Percentiles rank a stretch among this genome's conserved stretches.
Evolutionary conservation across 2,797 vertebrate genomes (phyloP).

Genomic region (Xyrichtys novacula): DNA sequence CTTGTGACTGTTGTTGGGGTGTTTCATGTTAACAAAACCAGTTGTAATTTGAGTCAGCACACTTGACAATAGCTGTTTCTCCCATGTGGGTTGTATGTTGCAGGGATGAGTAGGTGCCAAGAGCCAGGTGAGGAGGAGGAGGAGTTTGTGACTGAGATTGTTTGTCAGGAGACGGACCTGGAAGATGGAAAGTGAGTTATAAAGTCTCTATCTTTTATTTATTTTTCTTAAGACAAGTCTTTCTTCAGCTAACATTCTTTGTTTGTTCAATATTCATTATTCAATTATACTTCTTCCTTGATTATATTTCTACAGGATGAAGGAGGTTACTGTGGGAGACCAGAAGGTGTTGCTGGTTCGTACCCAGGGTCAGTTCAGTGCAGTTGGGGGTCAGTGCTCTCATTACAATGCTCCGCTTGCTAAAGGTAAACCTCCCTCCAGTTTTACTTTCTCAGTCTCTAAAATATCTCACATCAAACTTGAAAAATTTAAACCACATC

Average conservation of each 20-base stretch:
- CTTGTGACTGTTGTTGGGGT: not conserved
- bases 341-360: constrained; percentile 87
- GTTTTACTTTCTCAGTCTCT: not conserved
- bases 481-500: not conserved
- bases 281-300: too few relatives aligned
- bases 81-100: not conserved
- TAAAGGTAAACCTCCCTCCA: constrained; percentile 82
- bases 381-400: constrained; percentile 88
- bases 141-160: constrained; percentile 77
- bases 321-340: constrained; percentile 83
- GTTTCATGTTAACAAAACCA: not conserved
- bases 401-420: constrained; percentile 88
- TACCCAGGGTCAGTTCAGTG: constrained; percentile 82
- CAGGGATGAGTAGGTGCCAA: constrained; percentile 46
- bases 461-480: not conserved
- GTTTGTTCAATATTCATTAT: not conserved
- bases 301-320: constrained; percentile 82
- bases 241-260: not conserved
- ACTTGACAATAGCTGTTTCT: not conserved
- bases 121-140: constrained; percentile 16
- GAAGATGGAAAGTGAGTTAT: constrained; percentile 89
- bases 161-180: constrained; percentile 86
- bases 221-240: too few relatives aligned
- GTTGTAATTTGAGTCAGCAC: not conserved
- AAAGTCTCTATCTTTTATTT: not conserved